These are phyloP conservation scores for Sakesphorus luctuosus DNA, from an alignment of 2,113 vertebrate species.

Conservation along the genomic window DNA sequence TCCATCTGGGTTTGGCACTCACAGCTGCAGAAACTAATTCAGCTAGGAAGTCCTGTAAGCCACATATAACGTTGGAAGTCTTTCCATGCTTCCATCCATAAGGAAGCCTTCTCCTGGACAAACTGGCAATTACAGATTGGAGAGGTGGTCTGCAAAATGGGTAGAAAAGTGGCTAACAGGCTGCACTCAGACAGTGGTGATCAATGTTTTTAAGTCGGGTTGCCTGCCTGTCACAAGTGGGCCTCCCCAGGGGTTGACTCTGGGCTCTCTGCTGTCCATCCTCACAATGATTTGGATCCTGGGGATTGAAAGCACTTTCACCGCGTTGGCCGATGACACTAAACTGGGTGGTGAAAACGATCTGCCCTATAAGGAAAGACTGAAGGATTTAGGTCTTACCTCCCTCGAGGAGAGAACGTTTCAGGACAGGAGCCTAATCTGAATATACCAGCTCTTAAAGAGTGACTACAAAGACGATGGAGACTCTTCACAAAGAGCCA, in stretches of 20 bases:
- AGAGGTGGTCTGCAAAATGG: background rate
- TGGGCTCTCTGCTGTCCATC: fast-evolving
- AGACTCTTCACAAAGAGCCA: background rate
- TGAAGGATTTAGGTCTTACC: background rate
- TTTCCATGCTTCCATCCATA: background rate
- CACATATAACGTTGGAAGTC: background rate
- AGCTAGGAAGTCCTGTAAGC: background rate
- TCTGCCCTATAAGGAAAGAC: background rate
- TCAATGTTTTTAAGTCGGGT: background rate
- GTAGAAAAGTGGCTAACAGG: background rate
- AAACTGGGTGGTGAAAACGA: background rate
- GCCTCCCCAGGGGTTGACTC: background rate
- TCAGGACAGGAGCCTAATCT: background rate
- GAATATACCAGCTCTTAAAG: background rate
- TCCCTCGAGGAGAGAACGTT: background rate
- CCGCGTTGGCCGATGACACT: background rate
- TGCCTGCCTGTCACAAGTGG: background rate
- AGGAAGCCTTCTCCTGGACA: background rate
- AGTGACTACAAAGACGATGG: background rate
- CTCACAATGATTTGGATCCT: background rate
- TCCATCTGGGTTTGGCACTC: background rate
- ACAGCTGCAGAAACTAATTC: background rate
- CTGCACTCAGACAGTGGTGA: background rate
- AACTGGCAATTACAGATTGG: background rate
- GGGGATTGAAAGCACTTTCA: background rate